phyloP scores from a whole-genome alignment of 2,888 invertebrate genomes.

The Cryptus viduatorius region DNA sequence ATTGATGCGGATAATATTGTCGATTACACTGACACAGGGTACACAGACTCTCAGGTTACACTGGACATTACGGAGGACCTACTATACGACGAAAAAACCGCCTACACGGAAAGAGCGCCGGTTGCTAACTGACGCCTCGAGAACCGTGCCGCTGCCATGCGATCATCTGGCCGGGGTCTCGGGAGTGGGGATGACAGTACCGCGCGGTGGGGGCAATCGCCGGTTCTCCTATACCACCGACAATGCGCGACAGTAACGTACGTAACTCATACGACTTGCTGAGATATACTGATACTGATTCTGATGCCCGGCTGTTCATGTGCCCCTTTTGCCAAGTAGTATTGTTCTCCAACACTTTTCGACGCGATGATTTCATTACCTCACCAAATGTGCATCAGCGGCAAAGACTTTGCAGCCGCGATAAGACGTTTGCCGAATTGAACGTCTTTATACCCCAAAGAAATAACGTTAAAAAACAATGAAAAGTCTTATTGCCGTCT shows the following conservation, averaged over 20 bases:
- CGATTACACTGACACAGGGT: slow-evolving; percentile 46
- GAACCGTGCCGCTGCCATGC: slow-evolving; percentile 74
- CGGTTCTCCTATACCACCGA: slow-evolving; percentile 41
- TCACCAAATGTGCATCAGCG: slow-evolving; percentile 7
- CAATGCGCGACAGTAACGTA: slow-evolving; percentile 55
- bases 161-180: slow-evolving; percentile 80
- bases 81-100: slow-evolving; percentile 58
- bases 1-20: neutral
- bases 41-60: slow-evolving; percentile 75
- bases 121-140: slow-evolving; percentile 84
- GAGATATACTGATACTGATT: neutral
- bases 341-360: neutral
- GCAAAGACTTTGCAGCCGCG: neutral
- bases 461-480: neutral
- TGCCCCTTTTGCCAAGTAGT: neutral
- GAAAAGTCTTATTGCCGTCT: neutral
- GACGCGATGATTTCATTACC: neutral
- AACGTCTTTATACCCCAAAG: neutral
- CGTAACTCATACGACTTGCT: neutral
- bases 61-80: slow-evolving; percentile 73
- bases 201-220: slow-evolving; percentile 53
- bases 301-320: neutral
- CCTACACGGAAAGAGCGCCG: slow-evolving; percentile 79
- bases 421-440: neutral
- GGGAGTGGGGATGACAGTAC: slow-evolving; percentile 58